Conservation (phyloP, 2,113 vertebrate species). For the Cnemophilus loriae region DNA sequence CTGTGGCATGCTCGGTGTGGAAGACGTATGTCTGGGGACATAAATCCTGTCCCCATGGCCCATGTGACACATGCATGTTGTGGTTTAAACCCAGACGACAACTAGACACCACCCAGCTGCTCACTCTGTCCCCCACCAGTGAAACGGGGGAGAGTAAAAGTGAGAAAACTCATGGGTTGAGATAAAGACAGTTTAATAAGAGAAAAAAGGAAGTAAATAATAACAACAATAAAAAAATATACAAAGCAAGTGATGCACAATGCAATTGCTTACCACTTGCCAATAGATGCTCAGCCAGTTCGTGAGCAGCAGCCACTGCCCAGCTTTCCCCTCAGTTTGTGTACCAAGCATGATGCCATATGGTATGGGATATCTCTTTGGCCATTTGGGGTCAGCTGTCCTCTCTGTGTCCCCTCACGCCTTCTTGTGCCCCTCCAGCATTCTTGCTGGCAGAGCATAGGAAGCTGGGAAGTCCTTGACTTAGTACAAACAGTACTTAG, state of each 20-base stretch:
- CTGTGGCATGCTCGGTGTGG: background rate
- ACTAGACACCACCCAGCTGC: background rate
- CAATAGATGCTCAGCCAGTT: background rate
- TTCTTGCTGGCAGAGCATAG: background rate
- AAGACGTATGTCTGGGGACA: background rate
- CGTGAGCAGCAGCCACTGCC: background rate
- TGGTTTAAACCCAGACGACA: background rate
- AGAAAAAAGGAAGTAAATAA: background rate
- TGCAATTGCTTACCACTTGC: accelerated
- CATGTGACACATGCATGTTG: accelerated
- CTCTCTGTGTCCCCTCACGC: background rate
- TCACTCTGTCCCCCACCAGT: background rate
- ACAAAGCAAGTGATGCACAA: background rate
- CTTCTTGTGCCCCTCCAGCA: background rate
- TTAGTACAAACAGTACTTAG: background rate
- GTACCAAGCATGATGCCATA: background rate
- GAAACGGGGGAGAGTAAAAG: background rate
- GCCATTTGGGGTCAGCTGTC: background rate
- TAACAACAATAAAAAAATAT: background rate
- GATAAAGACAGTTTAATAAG: background rate
- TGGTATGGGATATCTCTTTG: background rate
- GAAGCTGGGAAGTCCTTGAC: background rate
- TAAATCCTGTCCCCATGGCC: background rate
- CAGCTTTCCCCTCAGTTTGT: background rate
- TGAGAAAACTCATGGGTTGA: background rate